A percentile compares a stretch with the other conserved stretches of the same genome.
These are phyloP conservation scores for Phaenicophaeus curvirostris DNA, from an alignment of 2,797 vertebrate genomes.

Conservation along the genomic window DNA sequence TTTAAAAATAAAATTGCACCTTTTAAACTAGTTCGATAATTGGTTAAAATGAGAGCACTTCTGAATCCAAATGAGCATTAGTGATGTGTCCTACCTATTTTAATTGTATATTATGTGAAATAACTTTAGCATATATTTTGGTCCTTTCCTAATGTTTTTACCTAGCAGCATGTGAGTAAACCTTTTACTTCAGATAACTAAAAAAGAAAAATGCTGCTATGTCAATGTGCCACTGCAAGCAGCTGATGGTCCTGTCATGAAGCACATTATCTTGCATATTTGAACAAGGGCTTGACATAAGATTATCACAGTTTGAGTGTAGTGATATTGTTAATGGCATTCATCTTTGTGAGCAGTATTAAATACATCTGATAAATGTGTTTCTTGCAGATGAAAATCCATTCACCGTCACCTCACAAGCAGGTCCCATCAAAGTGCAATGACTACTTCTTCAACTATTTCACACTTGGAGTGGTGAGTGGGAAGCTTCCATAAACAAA, in stretches of 20 bases:
- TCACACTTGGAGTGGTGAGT: slow-evolving; percentile 97
- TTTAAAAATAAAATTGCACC: not conserved
- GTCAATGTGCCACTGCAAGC: not conserved
- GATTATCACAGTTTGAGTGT: not conserved
- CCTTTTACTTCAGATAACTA: not conserved
- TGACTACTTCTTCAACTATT: slow-evolving; percentile 99
- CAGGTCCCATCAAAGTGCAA: slow-evolving; percentile 99
- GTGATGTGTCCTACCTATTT: not conserved
- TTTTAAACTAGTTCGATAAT: not conserved
- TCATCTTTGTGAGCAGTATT: not conserved
- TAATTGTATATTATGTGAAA: not conserved
- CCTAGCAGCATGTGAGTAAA: not conserved
- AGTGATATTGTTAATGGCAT: not conserved
- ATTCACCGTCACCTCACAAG: slow-evolving; percentile 98
- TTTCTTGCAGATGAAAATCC: slow-evolving; percentile 95
- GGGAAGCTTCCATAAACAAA: not conserved
- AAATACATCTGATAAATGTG: not conserved
- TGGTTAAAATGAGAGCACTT: not conserved
- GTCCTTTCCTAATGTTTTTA: not conserved
- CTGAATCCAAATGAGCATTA: not conserved
- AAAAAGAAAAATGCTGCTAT: not conserved
- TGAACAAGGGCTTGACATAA: not conserved
- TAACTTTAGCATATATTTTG: not conserved
- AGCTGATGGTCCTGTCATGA: not conserved
- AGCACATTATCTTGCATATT: not conserved